Conservation (phyloP, 2,113 vertebrate genomes). For the Electrona antarctica region DNA sequence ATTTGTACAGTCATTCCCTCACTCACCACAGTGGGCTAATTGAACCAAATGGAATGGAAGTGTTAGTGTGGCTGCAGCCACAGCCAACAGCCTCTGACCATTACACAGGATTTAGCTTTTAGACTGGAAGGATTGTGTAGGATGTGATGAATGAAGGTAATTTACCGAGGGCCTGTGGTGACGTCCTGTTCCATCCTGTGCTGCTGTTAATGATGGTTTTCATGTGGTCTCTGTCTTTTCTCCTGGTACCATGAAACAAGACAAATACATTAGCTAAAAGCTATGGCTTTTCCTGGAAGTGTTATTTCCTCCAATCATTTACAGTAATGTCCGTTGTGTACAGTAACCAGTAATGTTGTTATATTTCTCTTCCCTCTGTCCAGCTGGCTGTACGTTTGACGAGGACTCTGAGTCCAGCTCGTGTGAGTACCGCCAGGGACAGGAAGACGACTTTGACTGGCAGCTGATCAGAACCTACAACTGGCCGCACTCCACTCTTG, state of each 20-base stretch:
- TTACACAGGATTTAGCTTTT: conserved; percentile 61
- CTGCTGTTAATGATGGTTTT: neutral
- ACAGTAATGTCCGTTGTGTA: neutral
- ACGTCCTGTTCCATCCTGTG: conserved; percentile 17
- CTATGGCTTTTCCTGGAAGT: neutral
- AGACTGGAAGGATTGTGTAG: conserved; percentile 46
- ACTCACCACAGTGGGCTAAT: conserved; percentile 64
- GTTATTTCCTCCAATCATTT: neutral
- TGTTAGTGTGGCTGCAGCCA: neutral
- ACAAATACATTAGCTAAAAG: neutral
- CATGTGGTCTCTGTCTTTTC: conserved; percentile 16
- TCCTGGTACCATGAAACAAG: neutral
- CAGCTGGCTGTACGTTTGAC: conserved; percentile 93
- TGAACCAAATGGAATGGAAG: conserved; percentile 59
- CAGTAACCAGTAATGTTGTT: too few species aligned
- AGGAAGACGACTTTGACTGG: conserved; percentile 94
- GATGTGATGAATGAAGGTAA: conserved; percentile 39
- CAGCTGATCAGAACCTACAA: conserved; percentile 85
- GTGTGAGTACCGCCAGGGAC: conserved; percentile 90
- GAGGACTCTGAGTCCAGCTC: conserved; percentile 83
- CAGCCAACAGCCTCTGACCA: conserved; percentile 46
- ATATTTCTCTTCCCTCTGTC: conserved; percentile 11
- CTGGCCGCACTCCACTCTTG: conserved; percentile 79
- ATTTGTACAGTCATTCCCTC: conserved; percentile 44
- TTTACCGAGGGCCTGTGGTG: conserved; percentile 23